phyloP scores from a whole-genome alignment of 2,888 invertebrate genomes.

The Epirrita christyi region DNA sequence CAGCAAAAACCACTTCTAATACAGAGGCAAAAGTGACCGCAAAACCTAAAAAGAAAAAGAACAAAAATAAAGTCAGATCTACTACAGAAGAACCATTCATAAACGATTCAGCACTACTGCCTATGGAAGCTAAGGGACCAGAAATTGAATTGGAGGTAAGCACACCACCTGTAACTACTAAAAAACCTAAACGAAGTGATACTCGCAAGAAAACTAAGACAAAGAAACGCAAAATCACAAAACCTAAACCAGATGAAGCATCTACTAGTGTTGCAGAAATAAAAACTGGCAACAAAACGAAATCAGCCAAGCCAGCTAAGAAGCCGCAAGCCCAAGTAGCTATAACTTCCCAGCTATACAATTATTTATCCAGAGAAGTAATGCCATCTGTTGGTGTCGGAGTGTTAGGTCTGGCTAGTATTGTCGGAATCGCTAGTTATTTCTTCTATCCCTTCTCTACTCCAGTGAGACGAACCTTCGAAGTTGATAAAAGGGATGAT shows the following conservation, averaged over 20 bases:
- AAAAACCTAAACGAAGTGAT: conserved; percentile 74
- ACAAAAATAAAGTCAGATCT: conserved; percentile 62
- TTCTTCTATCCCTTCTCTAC: conserved; percentile 90
- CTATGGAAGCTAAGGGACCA: conserved; percentile 78
- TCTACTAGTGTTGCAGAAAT: conserved; percentile 59
- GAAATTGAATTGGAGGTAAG: conserved; percentile 80
- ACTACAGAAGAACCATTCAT: conserved; percentile 58
- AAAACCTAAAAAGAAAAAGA: conserved; percentile 75
- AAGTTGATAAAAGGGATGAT: conserved; percentile 86
- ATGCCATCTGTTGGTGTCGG: conserved; percentile 93
- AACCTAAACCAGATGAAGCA: conserved; percentile 63
- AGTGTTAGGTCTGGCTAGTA: conserved; percentile 89
- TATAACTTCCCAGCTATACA: conserved; percentile 90
- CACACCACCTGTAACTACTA: conserved; percentile 75
- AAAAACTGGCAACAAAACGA: conserved; percentile 84
- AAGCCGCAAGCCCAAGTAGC: conserved; percentile 81
- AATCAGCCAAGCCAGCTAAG: conserved; percentile 68
- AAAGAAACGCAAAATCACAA: conserved; percentile 84
- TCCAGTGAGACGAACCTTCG: conserved; percentile 87
- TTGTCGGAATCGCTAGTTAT: conserved; percentile 90
- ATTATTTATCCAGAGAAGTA: conserved; percentile 90
- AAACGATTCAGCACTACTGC: conserved; percentile 72
- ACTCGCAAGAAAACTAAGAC: conserved; percentile 84
- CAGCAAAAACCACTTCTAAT: conserved; percentile 46
- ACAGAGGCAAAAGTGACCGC: conserved; percentile 54